Evolutionary conservation across 1,140 invertebrate genomes (phyloP).

Genomic region (Drosophila setifemur): DNA sequence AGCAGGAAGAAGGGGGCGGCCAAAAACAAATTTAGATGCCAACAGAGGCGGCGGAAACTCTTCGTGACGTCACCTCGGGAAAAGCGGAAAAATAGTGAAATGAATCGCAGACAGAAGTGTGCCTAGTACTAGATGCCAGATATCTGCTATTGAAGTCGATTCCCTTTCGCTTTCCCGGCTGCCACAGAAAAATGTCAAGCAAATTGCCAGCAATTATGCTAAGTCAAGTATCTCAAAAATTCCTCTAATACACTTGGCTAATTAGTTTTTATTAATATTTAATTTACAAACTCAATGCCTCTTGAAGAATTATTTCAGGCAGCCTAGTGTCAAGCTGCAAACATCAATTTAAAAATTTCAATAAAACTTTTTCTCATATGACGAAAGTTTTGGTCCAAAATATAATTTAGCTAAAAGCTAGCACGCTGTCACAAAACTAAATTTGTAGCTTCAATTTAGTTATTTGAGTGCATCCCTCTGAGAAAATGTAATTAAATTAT

Average conservation of each 20-base stretch:
- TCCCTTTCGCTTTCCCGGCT: slow-evolving; percentile 51
- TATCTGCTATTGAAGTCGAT: slow-evolving; percentile 42
- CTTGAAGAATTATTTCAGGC: background rate
- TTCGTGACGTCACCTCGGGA: slow-evolving; percentile 54
- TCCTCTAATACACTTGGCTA: background rate
- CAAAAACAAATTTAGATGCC: slow-evolving; percentile 51
- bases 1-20: slow-evolving; percentile 2
- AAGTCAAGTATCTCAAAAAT: slow-evolving; percentile 32
- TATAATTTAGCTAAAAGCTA: slow-evolving; percentile 51
- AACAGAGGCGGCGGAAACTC: slow-evolving; percentile 51
- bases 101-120: slow-evolving; percentile 56
- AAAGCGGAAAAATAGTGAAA: slow-evolving; percentile 16
- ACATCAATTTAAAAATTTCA: slow-evolving; percentile 36
- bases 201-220: slow-evolving; percentile 53
- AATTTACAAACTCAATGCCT: no score
- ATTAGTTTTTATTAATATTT: background rate
- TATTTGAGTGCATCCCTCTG: slow-evolving; percentile 26
- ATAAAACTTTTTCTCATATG: slow-evolving; percentile 40
- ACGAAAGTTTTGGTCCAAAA: slow-evolving; percentile 36
- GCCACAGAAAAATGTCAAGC: no score
- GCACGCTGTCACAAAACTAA: slow-evolving; percentile 1
- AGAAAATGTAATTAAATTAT: slow-evolving; percentile 52
- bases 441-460: slow-evolving; percentile 38
- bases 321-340: background rate
- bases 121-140: slow-evolving; percentile 43